Evolutionary conservation across 2,113 vertebrate genomes (phyloP).

Genomic region (Chaetodon trifascialis): DNA sequence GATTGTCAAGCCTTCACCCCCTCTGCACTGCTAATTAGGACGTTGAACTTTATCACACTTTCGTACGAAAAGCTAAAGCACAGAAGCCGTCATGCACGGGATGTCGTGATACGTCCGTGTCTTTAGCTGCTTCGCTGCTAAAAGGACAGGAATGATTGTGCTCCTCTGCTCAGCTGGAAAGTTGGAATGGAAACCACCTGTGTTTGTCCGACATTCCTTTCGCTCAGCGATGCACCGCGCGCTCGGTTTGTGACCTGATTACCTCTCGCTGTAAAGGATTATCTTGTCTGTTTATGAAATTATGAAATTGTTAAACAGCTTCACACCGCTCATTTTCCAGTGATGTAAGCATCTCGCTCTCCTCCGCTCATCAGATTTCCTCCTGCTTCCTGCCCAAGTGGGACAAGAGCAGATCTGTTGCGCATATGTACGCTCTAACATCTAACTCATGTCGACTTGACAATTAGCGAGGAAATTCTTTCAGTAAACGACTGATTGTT

Average conservation of each 20-base stretch:
- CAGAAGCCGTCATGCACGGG: no score
- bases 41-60: not conserved
- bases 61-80: not conserved
- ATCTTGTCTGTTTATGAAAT: constrained; percentile 80
- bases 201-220: constrained; percentile 70
- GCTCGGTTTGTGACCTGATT: constrained; percentile 67
- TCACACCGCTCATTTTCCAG: constrained; percentile 69
- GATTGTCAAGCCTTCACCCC: constrained; percentile 11
- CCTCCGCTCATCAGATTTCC: constrained; percentile 46
- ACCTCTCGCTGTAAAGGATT: constrained; percentile 63
- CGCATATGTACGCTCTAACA: constrained; percentile 45
- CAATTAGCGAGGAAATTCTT: not conserved
- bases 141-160: constrained; percentile 5
- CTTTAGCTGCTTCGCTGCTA: constrained; percentile 4
- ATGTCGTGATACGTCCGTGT: constrained; percentile 14
- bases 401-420: constrained; percentile 53
- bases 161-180: constrained; percentile 55
- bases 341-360: constrained; percentile 62
- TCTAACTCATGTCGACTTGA: constrained; percentile 21
- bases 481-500: constrained; percentile 11
- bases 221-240: constrained; percentile 33
- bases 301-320: constrained; percentile 70
- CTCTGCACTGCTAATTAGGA: constrained; percentile 18
- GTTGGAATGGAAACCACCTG: constrained; percentile 73
- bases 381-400: constrained; percentile 45